Percentiles rank a stretch among this genome's conserved stretches.
These are phyloP conservation scores for Schmidtea mediterranea DNA, from an alignment of 1,140 invertebrate species.

Conservation along the genomic window DNA sequence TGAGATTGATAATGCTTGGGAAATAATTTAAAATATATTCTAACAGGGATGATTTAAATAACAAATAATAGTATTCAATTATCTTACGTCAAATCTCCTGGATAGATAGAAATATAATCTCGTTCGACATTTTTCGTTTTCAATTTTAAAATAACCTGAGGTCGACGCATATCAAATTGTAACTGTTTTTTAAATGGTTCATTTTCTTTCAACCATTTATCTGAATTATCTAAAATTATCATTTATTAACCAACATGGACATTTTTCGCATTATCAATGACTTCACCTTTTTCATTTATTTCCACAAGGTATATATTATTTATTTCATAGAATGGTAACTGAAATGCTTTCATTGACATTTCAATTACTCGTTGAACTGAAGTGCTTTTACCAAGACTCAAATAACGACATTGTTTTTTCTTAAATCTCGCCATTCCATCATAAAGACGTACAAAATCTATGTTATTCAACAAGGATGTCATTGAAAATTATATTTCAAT, in stretches of 20 bases:
- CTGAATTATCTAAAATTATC: constrained; percentile 1
- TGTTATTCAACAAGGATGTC: no score
- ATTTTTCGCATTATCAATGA: not conserved
- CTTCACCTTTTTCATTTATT: constrained; percentile 2
- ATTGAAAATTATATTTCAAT: no score
- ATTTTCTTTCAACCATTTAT: not conserved
- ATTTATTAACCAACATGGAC: not conserved
- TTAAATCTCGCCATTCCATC: constrained; percentile 1
- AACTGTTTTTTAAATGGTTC: constrained; percentile 1
- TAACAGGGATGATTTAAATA: no score
- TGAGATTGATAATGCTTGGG: no score
- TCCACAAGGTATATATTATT: constrained; percentile 3
- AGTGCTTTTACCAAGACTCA: not conserved
- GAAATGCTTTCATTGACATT: constrained; percentile 2
- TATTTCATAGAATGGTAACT: not conserved
- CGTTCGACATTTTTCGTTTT: constrained; percentile 29
- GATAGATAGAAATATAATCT: constrained; percentile 32
- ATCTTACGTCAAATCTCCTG: constrained; percentile 1
- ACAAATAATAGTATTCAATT: no score
- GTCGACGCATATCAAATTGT: not conserved
- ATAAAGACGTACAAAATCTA: constrained; percentile 1
- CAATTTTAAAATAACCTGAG: constrained; percentile 52
- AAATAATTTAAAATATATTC: no score
- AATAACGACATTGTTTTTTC: constrained; percentile 1
- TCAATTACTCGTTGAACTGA: not conserved